These are phyloP conservation scores for Noctua comes DNA, from an alignment of 2,888 invertebrate genomes.

Conservation along the genomic window DNA sequence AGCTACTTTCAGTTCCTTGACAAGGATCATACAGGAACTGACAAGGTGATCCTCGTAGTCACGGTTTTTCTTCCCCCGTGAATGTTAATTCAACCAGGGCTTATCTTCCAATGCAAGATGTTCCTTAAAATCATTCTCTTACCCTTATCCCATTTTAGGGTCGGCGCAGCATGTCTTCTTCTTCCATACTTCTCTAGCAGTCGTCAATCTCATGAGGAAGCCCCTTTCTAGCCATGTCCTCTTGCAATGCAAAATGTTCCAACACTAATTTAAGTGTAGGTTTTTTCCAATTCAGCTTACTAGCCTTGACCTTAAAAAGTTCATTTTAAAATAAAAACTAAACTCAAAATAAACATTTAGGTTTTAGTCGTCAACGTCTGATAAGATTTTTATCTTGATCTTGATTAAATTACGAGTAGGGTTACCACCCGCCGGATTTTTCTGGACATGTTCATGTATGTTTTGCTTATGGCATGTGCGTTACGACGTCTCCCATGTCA, in stretches of 20 bases:
- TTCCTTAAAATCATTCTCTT: background rate
- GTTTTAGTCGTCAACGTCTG: background rate
- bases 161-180: background rate
- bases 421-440: background rate
- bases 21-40: background rate
- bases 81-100: too few relatives aligned
- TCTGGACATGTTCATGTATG: background rate
- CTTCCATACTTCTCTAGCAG: background rate
- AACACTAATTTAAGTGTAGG: background rate
- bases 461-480: background rate
- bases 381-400: conserved; percentile 25
- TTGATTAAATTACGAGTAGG: conserved; percentile 3
- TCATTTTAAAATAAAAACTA: background rate
- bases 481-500: background rate
- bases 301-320: conserved; percentile 1
- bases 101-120: background rate
- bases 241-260: background rate
- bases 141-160: background rate
- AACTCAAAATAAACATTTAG: background rate
- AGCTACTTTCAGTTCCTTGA: background rate
- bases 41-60: background rate
- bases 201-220: background rate
- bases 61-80: background rate
- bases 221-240: background rate
- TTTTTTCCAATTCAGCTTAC: background rate